Evolutionary conservation across 2,797 vertebrate species (phyloP).

Genomic region (Rhabdophis nuchalis): DNA sequence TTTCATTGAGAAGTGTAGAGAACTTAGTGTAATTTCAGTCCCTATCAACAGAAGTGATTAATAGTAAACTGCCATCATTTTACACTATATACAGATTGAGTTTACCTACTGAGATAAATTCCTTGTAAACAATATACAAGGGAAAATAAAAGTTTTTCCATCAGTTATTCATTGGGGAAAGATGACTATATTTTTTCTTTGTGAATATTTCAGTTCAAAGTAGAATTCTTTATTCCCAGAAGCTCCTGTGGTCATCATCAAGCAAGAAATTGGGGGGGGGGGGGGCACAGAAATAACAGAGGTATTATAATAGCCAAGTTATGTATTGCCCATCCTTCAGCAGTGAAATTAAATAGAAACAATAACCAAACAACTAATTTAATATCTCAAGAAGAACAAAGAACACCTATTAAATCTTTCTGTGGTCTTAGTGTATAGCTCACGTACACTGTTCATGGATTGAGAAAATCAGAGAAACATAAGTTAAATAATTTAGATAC

Average conservation of each 20-base stretch:
- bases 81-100: conserved; percentile 45
- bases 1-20: conserved; percentile 39
- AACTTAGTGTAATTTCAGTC: conserved; percentile 50
- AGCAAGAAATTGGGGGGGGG: conserved; percentile 38
- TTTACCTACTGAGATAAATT: conserved; percentile 66
- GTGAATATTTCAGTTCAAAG: conserved; percentile 60
- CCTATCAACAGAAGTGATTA: conserved; percentile 38
- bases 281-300: neutral
- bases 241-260: neutral
- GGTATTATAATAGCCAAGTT: neutral
- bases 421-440: neutral
- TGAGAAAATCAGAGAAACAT: neutral
- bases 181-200: conserved; percentile 71
- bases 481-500: neutral
- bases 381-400: conserved; percentile 65
- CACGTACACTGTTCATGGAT: neutral
- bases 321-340: neutral
- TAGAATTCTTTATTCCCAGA: conserved; percentile 52
- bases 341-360: neutral
- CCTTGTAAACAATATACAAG: conserved; percentile 61
- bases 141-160: conserved; percentile 70
- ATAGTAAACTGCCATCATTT: conserved; percentile 41
- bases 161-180: conserved; percentile 61
- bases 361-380: conserved; percentile 35
- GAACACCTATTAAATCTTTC: conserved; percentile 58